Evolutionary conservation across 2,888 invertebrate genomes (phyloP), one percentile per base, ranked within the genome.

Genomic region (Eledona agricola): DNA sequence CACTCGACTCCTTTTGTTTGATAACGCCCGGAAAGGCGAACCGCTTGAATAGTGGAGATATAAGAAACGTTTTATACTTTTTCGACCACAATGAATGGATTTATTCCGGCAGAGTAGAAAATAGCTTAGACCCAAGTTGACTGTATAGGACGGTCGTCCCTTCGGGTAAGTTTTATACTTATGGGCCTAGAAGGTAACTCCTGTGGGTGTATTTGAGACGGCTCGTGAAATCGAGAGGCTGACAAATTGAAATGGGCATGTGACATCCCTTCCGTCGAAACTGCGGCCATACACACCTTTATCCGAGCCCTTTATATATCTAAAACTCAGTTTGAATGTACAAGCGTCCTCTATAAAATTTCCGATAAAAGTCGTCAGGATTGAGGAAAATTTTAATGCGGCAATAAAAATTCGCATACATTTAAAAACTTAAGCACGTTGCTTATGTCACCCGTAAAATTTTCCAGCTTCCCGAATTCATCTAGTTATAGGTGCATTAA

Each of bases 161-260:
- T 57, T 54, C 54, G 66, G 66, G 60, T 58, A 64, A 69, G 68
- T 68, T 72, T 67, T 64, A 65, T 66, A 69, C 70, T 70, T 72
- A 68, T 64, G 69, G 67, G 69, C 66, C 67, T 66, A 60, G 62
- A 63, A 66, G 63, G 68, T 65, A 67, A 70, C 64, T 71, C 72
- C 70, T 70, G 62, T 55, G 70, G 72, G 72, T 71, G 67, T 72
- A 72, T 72, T 73, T 71, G 69, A 66, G 66, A 55, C 58, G 67
- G 63, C 58, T 67, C 65, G 69, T 68, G 66, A 70, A 71, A 72
- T 72, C 64, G 68, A 66, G 66, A 62, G 63, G 61, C 63, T 73
- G 71, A 73, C 72, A 72, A 73, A 74, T 74, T 73, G 73, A 73
- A 73, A 73, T 71, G 69, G 71, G 65, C 67, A 64, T 59, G 65